Evolutionary conservation across 2,113 vertebrate species (phyloP).

Genomic region (Phalacrocorax aristotelis): DNA sequence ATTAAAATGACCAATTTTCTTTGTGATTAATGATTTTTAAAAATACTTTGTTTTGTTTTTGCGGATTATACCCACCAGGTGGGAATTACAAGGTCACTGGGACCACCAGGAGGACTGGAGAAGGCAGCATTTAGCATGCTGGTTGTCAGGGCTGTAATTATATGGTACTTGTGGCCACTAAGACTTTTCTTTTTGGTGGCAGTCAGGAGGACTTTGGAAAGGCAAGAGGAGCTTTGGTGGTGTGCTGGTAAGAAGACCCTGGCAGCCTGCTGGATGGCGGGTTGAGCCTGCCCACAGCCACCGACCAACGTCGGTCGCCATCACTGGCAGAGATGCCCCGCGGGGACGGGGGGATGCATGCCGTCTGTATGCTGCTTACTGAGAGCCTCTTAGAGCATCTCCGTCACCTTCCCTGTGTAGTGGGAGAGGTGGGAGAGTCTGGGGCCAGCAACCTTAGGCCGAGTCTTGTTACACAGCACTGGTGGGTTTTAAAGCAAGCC

Average conservation of each 20-base stretch:
- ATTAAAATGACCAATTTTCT: not conserved
- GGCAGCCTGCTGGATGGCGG: not conserved
- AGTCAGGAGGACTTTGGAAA: not conserved
- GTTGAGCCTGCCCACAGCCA: not conserved
- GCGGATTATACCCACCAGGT: too few species aligned
- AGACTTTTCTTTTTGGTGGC: not conserved
- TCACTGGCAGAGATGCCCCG: not conserved
- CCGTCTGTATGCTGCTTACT: not conserved
- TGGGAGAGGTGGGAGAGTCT: not conserved
- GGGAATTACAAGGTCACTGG: not conserved
- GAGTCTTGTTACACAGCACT: not conserved
- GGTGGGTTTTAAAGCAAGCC: rapidly evolving
- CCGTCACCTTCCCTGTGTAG: not conserved
- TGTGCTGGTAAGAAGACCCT: not conserved
- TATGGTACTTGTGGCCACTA: not conserved
- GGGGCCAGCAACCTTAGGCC: not conserved
- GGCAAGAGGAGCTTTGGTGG: not conserved
- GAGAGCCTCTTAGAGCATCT: not conserved
- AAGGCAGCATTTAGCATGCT: not conserved
- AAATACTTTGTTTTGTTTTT: not conserved
- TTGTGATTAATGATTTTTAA: not conserved
- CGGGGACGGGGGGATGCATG: too few species aligned
- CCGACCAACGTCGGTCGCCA: not conserved
- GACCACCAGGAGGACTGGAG: not conserved
- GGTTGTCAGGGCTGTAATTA: not conserved